Evolutionary conservation across 2,888 invertebrate species (phyloP), one percentile per base, ranked within the genome.

Genomic region (Apoda limacodes): DNA sequence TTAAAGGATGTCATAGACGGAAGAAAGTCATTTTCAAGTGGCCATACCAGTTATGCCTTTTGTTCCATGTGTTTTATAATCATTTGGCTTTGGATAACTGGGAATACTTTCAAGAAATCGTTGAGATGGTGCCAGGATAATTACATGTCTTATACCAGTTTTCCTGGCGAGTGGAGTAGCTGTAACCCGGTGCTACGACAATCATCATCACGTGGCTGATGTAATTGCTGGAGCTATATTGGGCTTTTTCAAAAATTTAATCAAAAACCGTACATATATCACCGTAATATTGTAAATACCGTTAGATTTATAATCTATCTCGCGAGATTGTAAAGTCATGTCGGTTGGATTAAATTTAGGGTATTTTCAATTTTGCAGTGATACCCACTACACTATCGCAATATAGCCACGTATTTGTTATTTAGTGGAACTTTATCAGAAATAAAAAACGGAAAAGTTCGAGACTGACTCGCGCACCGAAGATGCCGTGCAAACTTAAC

Each of bases 161-260:
- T 34, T 88, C 5, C 45, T 83, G 22, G 90, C 93, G 2, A 48
- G 59, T 4, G 40, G 72, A 22, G 82, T 93, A 26, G 90, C 90
- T 0, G 62, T 89, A 2, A 92, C 90, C 52, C 83, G 94, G 28
- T 89, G 88, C 10, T 89, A 88, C 48, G 94, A 94, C 64, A 93
- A 93, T 61, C 93, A 93, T 62, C 94, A 94, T 66, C 93, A 94
- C 55, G 91, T 89, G 89, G 88, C 92, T 80, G 93, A 93, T 74
- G 87, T 93, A 1, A 47, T 84, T 1, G 84, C 83, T 14, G 93
- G 93, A 2, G 84, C 87, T 11, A 2, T 86, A 0, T 64, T 93
- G 34, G 93, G 93, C n/a, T n/a, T n/a, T n/a, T n/a, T n/a, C n/a
- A n/a, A n/a, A n/a, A n/a, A n/a, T n/a, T n/a, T n/a, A n/a, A n/a